Conservation (phyloP, 2,113 vertebrate species). For the Hipposideros armiger region DNA sequence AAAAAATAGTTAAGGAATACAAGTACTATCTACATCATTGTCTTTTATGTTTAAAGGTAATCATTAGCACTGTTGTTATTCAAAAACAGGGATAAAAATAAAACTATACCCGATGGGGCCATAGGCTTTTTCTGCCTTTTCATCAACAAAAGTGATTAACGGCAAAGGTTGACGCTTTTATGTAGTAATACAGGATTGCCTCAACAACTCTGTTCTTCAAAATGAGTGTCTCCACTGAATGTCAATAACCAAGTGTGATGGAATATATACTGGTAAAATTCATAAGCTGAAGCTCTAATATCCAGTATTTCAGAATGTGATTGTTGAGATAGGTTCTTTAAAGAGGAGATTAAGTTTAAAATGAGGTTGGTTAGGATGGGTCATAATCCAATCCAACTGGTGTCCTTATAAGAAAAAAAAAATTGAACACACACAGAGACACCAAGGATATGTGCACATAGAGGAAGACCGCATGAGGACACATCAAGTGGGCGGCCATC, state of each 20-base stretch:
- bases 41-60: neutral
- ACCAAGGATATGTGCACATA: neutral
- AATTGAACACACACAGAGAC: neutral
- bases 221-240: neutral
- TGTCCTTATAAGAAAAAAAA: neutral
- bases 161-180: neutral
- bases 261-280: neutral
- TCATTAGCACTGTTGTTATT: neutral
- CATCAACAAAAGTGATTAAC: neutral
- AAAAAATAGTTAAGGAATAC: neutral
- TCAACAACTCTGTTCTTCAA: neutral
- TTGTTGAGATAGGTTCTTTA: neutral
- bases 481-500: neutral
- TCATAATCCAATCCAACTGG: neutral
- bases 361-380: neutral
- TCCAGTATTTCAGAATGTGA: neutral
- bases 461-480: neutral
- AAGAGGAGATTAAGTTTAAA: neutral
- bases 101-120: neutral
- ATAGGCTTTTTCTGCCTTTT: neutral
- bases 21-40: neutral
- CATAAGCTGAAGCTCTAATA: neutral
- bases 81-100: neutral
- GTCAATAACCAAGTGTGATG: neutral
- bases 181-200: neutral